These are phyloP conservation scores for Lepetodrilus schrolli DNA, from an alignment of 2,888 invertebrate species.

Conservation along the genomic window DNA sequence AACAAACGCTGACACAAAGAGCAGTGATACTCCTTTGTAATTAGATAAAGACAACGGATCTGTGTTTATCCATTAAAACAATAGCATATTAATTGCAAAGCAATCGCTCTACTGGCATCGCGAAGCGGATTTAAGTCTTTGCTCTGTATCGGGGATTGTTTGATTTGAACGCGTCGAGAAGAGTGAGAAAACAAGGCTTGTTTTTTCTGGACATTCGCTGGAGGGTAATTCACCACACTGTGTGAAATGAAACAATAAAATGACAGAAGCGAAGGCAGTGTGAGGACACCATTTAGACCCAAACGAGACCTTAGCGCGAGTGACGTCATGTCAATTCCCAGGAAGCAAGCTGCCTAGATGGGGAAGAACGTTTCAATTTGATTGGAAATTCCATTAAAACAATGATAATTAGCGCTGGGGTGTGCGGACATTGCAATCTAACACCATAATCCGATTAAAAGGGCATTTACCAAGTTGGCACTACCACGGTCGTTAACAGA, in stretches of 20 bases:
- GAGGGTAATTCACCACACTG: conserved; percentile 9
- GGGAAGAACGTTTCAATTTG: conserved; percentile 1
- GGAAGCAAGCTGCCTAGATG: neutral
- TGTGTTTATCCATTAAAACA: conserved; percentile 25
- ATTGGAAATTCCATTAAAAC: conserved; percentile 20
- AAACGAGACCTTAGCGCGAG: neutral
- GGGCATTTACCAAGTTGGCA: conserved; percentile 24
- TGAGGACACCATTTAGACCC: neutral
- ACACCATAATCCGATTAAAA: conserved; percentile 28
- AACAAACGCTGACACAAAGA: conserved; percentile 1
- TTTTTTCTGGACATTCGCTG: conserved; percentile 23
- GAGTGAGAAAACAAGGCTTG: neutral
- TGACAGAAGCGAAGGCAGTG: neutral
- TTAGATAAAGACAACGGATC: conserved; percentile 26
- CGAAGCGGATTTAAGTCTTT: conserved; percentile 11
- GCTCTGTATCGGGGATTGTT: neutral
- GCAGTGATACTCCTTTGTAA: conserved; percentile 25
- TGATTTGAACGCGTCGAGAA: neutral
- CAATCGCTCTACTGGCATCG: conserved; percentile 1
- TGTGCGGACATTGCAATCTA: neutral
- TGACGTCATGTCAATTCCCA: conserved; percentile 9
- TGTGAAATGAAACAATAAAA: conserved; percentile 18
- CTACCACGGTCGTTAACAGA: neutral
- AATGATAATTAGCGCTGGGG: conserved; percentile 23
- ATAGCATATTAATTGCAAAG: conserved; percentile 26